Conservation (phyloP, 2,113 vertebrate species). For the Vidua macroura region DNA sequence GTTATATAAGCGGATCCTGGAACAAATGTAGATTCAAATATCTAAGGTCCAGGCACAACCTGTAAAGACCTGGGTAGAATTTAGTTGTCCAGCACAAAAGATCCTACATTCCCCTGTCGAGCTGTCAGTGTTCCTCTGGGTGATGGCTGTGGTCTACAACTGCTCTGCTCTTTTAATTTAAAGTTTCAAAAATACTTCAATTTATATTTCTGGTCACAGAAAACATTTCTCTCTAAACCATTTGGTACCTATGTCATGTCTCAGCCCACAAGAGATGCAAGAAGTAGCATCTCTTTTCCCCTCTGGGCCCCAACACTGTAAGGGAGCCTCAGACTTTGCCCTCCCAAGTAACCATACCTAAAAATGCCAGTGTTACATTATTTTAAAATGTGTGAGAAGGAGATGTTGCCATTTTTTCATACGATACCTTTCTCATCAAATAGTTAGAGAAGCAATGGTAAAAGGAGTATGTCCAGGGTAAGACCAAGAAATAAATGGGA, state of each 20-base stretch:
- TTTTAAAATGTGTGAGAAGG: background rate
- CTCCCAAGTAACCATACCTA: background rate
- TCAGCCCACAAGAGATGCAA: background rate
- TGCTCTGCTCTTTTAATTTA: background rate
- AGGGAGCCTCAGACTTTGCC: background rate
- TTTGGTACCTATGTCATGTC: background rate
- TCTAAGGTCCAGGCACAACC: background rate
- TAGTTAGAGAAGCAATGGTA: background rate
- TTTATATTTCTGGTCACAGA: background rate
- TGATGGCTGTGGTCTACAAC: background rate
- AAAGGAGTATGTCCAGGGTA: background rate
- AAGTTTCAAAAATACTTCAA: background rate
- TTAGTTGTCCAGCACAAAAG: background rate
- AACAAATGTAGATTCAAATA: background rate
- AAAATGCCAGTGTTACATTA: background rate
- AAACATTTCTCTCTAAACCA: background rate
- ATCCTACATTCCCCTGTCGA: background rate
- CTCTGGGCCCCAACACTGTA: background rate
- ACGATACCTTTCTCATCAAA: background rate
- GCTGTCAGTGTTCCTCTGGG: background rate
- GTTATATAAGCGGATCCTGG: background rate
- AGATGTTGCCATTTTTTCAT: background rate
- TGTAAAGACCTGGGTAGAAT: background rate
- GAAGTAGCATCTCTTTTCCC: background rate
- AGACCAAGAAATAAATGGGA: background rate